Evolutionary conservation across 1,140 invertebrate species (phyloP).

Genomic region (Plutomurus gul): DNA sequence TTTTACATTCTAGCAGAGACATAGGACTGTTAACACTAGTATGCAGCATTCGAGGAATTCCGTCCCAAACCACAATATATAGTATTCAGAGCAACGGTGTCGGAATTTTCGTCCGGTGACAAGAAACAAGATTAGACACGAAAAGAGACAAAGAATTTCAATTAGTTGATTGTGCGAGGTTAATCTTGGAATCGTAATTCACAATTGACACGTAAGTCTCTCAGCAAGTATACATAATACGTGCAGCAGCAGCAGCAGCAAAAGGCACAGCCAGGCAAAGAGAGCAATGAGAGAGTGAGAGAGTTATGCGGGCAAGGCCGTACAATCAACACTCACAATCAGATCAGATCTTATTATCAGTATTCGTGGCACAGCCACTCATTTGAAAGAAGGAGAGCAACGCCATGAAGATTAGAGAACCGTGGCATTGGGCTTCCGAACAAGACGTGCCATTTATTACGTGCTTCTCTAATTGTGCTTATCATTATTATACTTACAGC

Average conservation of each 20-base stretch:
- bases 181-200: background rate
- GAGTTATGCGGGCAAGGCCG: background rate
- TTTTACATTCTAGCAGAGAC: background rate
- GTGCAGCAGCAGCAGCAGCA: background rate
- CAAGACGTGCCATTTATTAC: background rate
- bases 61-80: background rate
- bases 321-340: too few relatives aligned
- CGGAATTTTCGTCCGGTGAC: too few relatives aligned
- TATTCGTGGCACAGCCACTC: too few relatives aligned
- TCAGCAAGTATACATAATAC: background rate
- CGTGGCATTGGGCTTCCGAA: background rate
- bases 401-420: slow-evolving; percentile 6
- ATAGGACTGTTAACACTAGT: background rate
- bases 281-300: background rate
- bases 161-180: background rate
- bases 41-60: background rate
- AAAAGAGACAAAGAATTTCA: background rate
- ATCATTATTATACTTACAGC: background rate
- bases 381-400: too few relatives aligned
- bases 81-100: background rate
- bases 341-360: background rate
- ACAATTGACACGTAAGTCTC: background rate
- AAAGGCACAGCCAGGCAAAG: background rate
- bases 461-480: background rate
- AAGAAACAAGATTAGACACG: background rate